These are phyloP conservation scores for Cancer borealis DNA, from an alignment of 2,888 invertebrate species.

Conservation along the genomic window DNA sequence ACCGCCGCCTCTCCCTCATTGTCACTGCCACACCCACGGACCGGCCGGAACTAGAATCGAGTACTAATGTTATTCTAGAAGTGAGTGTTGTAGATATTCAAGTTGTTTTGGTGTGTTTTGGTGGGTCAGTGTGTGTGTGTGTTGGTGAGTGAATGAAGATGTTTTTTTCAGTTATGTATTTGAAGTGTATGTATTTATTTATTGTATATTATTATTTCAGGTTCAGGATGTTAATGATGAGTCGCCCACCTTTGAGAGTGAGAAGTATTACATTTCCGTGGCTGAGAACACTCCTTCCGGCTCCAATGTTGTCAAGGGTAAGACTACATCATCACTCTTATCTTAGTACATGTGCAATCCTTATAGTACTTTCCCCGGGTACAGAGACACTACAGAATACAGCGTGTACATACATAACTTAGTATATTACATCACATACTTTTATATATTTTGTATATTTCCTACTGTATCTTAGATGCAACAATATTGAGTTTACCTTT, in stretches of 20 bases:
- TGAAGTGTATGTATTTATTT: not conserved
- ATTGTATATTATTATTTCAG: constrained; percentile 79
- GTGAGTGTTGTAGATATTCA: constrained; percentile 45
- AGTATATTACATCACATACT: too few relatives aligned
- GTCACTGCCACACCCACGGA: constrained; percentile 73
- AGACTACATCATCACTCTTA: not conserved
- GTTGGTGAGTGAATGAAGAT: too few relatives aligned
- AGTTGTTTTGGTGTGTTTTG: too few relatives aligned
- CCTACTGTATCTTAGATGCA: too few relatives aligned
- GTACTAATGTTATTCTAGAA: constrained; percentile 74
- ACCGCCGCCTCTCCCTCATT: constrained; percentile 90
- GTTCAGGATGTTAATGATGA: constrained; percentile 95
- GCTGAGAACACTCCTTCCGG: constrained; percentile 83
- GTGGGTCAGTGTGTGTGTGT: too few relatives aligned
- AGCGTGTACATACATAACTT: too few relatives aligned
- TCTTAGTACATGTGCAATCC: not conserved
- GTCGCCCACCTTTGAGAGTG: constrained; percentile 91
- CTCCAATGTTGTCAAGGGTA: constrained; percentile 75
- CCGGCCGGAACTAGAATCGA: constrained; percentile 67
- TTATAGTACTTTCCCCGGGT: not conserved
- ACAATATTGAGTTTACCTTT: too few relatives aligned
- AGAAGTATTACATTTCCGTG: constrained; percentile 87
- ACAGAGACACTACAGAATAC: too few relatives aligned
- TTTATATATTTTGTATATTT: too few relatives aligned
- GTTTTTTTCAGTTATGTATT: too few relatives aligned